Conservation (phyloP, 1,140 invertebrate species). For the Dinoponera quadriceps region DNA sequence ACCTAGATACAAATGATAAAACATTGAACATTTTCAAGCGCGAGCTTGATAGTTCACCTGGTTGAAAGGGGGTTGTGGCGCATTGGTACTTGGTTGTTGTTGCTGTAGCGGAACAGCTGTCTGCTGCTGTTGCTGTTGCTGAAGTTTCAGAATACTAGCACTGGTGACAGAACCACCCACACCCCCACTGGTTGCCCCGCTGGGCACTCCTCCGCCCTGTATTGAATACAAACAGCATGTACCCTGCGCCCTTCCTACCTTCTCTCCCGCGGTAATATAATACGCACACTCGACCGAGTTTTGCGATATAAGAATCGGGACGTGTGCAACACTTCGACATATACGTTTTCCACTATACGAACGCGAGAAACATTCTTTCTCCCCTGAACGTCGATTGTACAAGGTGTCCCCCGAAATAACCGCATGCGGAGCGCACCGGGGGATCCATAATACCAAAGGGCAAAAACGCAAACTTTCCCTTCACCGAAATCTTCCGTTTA, state of each 20-base stretch:
- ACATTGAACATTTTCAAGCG: slow-evolving; percentile 21
- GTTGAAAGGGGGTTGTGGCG: slow-evolving; percentile 84
- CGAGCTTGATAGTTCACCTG: slow-evolving; percentile 80
- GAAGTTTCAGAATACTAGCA: slow-evolving; percentile 84
- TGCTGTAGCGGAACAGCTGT: slow-evolving; percentile 82
- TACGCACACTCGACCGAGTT: too few relatives aligned
- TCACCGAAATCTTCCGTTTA: too few relatives aligned
- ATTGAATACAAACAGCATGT: slow-evolving; percentile 81
- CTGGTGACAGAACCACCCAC: slow-evolving; percentile 84
- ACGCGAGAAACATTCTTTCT: background rate
- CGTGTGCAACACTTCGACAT: background rate
- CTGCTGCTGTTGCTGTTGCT: slow-evolving; percentile 84
- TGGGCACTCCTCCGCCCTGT: slow-evolving; percentile 82
- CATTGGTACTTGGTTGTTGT: slow-evolving; percentile 82
- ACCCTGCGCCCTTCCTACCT: slow-evolving; percentile 69
- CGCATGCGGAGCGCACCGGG: too few relatives aligned
- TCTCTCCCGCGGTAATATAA: background rate
- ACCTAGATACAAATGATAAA: background rate
- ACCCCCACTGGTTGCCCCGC: slow-evolving; percentile 80
- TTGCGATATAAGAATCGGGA: too few relatives aligned
- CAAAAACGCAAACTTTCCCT: too few relatives aligned
- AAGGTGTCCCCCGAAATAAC: too few relatives aligned
- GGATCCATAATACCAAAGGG: too few relatives aligned
- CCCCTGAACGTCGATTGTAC: background rate
- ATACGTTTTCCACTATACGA: background rate